These are phyloP conservation scores for Sphaerodactylus townsendi DNA, from an alignment of 2,113 vertebrate genomes.

Conservation along the genomic window DNA sequence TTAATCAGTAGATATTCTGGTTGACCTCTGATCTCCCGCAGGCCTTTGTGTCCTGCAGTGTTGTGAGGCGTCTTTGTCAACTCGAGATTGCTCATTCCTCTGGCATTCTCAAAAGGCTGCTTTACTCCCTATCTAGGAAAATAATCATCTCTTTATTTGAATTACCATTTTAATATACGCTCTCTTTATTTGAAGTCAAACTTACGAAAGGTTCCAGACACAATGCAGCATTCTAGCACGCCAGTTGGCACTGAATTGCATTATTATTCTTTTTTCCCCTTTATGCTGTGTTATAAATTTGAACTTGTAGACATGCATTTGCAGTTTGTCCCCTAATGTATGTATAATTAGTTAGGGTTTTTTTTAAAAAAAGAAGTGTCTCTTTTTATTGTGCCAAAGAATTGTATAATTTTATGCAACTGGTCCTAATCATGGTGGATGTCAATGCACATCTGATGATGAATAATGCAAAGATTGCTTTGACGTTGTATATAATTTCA, in stretches of 20 bases:
- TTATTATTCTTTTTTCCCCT: neutral
- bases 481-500: conserved; percentile 26
- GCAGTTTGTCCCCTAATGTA: conserved; percentile 5
- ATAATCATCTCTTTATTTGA: conserved; percentile 21
- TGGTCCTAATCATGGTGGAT: conserved; percentile 64
- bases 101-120: neutral
- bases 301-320: neutral
- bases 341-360: conserved; percentile 40
- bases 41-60: neutral
- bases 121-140: neutral
- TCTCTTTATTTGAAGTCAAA: conserved; percentile 13
- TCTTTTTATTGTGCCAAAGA: conserved; percentile 23
- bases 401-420: conserved; percentile 53
- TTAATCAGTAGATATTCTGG: neutral
- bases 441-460: conserved; percentile 52
- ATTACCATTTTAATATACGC: conserved; percentile 22
- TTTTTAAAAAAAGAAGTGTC: neutral
- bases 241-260: neutral
- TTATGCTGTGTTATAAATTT: neutral
- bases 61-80: neutral
- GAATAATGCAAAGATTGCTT: conserved; percentile 64
- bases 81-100: neutral
- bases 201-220: neutral
- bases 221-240: conserved; percentile 9
- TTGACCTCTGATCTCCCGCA: neutral